Percentiles rank a stretch among this genome's conserved stretches.
These are phyloP conservation scores for Gryllus longicercus DNA, from an alignment of 2,888 invertebrate species.

Conservation along the genomic window DNA sequence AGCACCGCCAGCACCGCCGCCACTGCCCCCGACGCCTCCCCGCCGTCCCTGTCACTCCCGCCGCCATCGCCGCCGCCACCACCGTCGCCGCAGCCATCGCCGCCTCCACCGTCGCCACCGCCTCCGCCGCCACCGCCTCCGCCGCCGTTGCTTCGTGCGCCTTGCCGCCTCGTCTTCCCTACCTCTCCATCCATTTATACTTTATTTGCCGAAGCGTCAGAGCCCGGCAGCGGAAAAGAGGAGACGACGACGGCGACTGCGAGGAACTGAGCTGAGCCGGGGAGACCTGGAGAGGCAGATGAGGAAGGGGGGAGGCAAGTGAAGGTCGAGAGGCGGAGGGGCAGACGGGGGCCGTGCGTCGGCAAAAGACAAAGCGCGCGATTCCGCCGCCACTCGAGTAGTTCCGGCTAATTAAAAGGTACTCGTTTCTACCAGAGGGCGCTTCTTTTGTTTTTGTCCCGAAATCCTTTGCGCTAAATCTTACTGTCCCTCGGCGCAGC, in stretches of 20 bases:
- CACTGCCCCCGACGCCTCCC: too few relatives aligned
- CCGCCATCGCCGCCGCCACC: too few relatives aligned
- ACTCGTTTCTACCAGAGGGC: conserved; percentile 33
- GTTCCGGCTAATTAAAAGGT: conserved; percentile 37
- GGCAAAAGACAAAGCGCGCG: conserved; percentile 24
- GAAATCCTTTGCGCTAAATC: conserved; percentile 37
- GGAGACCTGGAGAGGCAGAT: background rate
- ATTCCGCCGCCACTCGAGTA: conserved; percentile 20
- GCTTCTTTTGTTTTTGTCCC: conserved; percentile 37
- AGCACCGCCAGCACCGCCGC: too few relatives aligned
- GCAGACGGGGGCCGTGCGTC: background rate
- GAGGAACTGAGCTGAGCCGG: background rate
- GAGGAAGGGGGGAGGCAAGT: background rate
- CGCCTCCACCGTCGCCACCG: too few relatives aligned
- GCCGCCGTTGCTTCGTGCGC: background rate
- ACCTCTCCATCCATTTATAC: background rate
- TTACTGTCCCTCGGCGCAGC: conserved; percentile 27
- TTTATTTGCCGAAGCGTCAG: conserved; percentile 5
- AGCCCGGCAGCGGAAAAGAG: background rate
- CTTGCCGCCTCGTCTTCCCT: background rate
- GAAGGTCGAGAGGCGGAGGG: background rate
- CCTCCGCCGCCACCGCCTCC: too few relatives aligned
- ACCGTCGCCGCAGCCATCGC: too few relatives aligned
- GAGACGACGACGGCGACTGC: background rate
- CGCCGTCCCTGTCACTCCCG: background rate